These are phyloP conservation scores for Trogon surrucura DNA, from an alignment of 2,113 vertebrate genomes.

Conservation along the genomic window DNA sequence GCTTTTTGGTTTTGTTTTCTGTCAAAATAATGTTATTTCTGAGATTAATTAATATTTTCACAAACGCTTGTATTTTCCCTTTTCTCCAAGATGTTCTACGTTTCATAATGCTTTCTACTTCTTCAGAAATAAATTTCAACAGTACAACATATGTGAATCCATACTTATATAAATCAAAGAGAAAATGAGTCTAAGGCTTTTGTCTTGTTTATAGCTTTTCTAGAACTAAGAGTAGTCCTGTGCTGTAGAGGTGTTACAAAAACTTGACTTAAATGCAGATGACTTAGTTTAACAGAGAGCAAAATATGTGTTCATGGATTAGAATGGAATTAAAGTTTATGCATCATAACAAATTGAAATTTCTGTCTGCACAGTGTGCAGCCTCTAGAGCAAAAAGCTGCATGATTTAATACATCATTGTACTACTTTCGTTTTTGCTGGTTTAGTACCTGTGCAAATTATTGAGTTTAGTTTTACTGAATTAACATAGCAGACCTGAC, in stretches of 20 bases:
- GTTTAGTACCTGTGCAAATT: neutral
- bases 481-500: neutral
- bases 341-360: neutral
- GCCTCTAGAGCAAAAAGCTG: neutral
- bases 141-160: neutral
- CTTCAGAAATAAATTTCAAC: neutral
- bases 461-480: neutral
- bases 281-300: neutral
- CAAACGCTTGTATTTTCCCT: neutral
- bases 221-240: neutral
- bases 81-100: neutral
- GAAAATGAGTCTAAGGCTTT: neutral
- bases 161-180: neutral
- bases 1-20: constrained; percentile 33
- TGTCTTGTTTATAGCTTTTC: neutral
- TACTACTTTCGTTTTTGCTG: neutral
- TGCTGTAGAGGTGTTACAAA: neutral
- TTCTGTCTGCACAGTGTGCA: neutral
- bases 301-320: neutral
- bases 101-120: neutral
- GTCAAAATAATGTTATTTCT: neutral
- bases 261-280: neutral
- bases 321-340: neutral
- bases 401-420: neutral
- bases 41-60: neutral